A percentile compares a stretch with the other conserved stretches of the same genome.
phyloP scores from a whole-genome alignment of 2,888 invertebrate species.

The Cephus pygmeus region DNA sequence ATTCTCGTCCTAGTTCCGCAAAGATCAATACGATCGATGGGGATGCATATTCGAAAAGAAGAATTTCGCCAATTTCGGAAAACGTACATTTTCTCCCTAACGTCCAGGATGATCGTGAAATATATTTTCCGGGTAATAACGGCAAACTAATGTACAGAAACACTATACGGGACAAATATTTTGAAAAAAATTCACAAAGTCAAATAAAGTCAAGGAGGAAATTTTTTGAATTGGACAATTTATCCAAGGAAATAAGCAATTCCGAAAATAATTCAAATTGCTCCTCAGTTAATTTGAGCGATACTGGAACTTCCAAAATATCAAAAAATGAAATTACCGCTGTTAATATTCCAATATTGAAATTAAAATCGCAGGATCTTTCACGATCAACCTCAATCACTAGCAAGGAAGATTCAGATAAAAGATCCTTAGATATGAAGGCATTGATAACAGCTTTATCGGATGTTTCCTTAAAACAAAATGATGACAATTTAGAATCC shows the following conservation, averaged over 20 bases:
- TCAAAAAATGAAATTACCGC: neutral
- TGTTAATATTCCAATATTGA: constrained; percentile 10
- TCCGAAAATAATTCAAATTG: neutral
- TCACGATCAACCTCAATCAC: constrained; percentile 32
- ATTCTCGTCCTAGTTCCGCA: neutral
- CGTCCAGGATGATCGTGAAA: neutral
- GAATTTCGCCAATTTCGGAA: constrained; percentile 25
- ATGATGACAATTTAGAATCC: neutral
- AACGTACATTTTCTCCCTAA: neutral
- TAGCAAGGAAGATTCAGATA: constrained; percentile 21
- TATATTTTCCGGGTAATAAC: neutral
- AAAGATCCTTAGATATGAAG: constrained; percentile 30
- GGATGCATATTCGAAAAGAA: constrained; percentile 29
- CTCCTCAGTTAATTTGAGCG: constrained; percentile 3
- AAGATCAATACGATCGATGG: neutral
- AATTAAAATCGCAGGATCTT: constrained; percentile 35
- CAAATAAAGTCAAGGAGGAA: neutral
- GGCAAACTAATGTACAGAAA: neutral
- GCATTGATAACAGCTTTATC: constrained; percentile 42
- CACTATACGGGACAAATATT: neutral
- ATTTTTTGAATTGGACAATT: neutral
- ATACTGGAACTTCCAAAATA: neutral
- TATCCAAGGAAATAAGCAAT: constrained; percentile 17
- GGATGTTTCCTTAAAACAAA: constrained; percentile 30
- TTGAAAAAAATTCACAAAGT: neutral